Conservation (phyloP, 2,797 vertebrate species). For the Sarcophilus harrisii region DNA sequence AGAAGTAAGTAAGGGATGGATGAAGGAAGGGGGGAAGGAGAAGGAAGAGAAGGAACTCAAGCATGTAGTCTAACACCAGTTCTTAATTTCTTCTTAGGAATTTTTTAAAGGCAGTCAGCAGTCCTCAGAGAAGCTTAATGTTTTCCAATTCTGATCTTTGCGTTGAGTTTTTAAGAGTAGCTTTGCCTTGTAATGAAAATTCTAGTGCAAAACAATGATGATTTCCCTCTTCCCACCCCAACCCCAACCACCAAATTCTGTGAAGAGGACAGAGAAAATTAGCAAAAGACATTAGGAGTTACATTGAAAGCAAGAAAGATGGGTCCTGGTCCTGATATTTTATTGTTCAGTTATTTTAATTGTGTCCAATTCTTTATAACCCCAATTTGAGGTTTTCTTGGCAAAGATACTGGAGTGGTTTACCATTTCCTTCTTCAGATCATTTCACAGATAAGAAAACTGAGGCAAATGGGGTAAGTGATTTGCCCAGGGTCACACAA, state of each 20-base stretch:
- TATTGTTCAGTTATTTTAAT: not conserved
- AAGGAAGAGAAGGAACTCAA: not conserved
- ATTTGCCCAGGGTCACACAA: not conserved
- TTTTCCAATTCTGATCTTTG: constrained; percentile 1
- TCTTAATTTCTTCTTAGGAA: constrained; percentile 23
- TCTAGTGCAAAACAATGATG: not conserved
- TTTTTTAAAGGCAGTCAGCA: not conserved
- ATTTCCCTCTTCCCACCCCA: not conserved
- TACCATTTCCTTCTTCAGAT: not conserved
- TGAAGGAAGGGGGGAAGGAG: not conserved
- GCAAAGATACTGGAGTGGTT: not conserved
- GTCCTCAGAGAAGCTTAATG: not conserved
- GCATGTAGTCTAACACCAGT: constrained; percentile 4
- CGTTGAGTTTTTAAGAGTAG: not conserved
- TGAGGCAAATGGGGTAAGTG: not conserved
- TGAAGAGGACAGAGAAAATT: not conserved
- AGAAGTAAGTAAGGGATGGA: not conserved
- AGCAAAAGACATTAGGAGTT: not conserved
- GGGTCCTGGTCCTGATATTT: not conserved
- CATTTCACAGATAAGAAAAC: not conserved
- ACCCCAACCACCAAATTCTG: not conserved
- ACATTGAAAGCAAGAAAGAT: not conserved
- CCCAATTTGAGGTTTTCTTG: not conserved
- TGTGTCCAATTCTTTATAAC: not conserved
- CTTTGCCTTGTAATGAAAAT: not conserved